Conservation (phyloP, 2,797 vertebrate species). For the Pampus argenteus region DNA sequence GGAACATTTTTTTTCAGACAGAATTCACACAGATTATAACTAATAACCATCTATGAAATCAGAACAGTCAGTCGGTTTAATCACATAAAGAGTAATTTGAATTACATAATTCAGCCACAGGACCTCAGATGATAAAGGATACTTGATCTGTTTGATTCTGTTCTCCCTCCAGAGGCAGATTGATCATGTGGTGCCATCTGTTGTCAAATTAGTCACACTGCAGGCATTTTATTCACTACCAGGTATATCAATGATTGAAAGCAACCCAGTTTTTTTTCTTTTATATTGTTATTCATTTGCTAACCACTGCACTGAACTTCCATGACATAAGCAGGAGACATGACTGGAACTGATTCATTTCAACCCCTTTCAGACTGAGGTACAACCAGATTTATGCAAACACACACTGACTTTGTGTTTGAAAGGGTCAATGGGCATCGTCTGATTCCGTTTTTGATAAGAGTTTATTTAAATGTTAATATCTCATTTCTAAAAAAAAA, state of each 20-base stretch:
- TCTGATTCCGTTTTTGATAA: too few relatives aligned
- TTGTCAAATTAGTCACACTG: constrained; percentile 43
- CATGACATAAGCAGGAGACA: background rate
- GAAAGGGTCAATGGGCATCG: too few relatives aligned
- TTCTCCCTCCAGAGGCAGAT: background rate
- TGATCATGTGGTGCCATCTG: constrained; percentile 67
- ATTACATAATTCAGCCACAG: constrained; percentile 24
- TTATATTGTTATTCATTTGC: background rate
- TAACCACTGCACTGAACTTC: background rate
- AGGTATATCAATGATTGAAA: background rate
- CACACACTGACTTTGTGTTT: too few relatives aligned
- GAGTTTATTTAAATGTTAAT: too few relatives aligned
- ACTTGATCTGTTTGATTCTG: constrained; percentile 8
- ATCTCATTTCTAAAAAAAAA: constrained; percentile 8
- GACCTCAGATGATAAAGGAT: constrained; percentile 14
- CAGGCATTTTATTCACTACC: constrained; percentile 15
- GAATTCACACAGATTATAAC: constrained; percentile 7
- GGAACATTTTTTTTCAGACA: constrained; percentile 14
- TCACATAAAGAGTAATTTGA: constrained; percentile 10
- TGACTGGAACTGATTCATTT: background rate
- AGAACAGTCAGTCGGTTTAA: constrained; percentile 15
- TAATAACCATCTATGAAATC: background rate
- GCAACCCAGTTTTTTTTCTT: background rate
- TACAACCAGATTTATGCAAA: too few relatives aligned
- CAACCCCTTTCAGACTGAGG: too few relatives aligned